Base-by-base conservation (phyloP, 1,140 invertebrate genomes). In the Gryllus bimaculatus region DNA sequence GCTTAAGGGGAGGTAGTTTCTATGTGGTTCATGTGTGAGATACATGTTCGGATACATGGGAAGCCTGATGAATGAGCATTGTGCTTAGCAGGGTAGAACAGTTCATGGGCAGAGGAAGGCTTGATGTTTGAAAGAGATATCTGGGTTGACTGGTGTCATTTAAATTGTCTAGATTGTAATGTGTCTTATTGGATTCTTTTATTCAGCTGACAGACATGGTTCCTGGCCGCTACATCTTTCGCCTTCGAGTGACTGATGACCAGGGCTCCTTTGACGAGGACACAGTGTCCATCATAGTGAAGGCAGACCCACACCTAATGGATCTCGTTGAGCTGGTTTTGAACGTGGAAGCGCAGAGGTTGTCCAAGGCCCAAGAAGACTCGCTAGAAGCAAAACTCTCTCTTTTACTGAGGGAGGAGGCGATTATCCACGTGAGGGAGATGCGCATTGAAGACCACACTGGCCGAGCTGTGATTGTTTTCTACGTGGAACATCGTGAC, bases 161-260 rank as follows among this genome's bases (percentile, higher is more conserved):
- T 39, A 39, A 39, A 39, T 39, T 39, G 26, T 39, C 26, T 39
- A 5, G 26, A 39, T 39, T 39, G 26, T 39, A 39, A 39, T 39
- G 1, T 39, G 20, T 74, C 73, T 3, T 74, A 18, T 74, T 74
- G 47, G 78, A 77, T 18, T 76, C 79, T 80, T 84, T 83, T 78
- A 84, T 88, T 78, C 85, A 95, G 92, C 84, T 97, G 48, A 93
- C 92, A 74, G 92, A 96, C 85, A 87, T 98, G 47, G 91, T 96
- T 79, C 90, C 93, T 8, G 96, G 97, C 0, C 90, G 92, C 81
- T 98, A 98, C 83, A 90, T 95, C 1, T 98, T 97, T 83, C 92
- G 91, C 82, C 86, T 98, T 48, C 95, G 92, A 79, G 96, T 98
- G 8, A 92, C 89, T 73, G 97, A 98, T 86, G 93, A 94, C 79